These are phyloP conservation scores for Abramis brama DNA, from an alignment of 2,113 vertebrate genomes.

Conservation along the genomic window DNA sequence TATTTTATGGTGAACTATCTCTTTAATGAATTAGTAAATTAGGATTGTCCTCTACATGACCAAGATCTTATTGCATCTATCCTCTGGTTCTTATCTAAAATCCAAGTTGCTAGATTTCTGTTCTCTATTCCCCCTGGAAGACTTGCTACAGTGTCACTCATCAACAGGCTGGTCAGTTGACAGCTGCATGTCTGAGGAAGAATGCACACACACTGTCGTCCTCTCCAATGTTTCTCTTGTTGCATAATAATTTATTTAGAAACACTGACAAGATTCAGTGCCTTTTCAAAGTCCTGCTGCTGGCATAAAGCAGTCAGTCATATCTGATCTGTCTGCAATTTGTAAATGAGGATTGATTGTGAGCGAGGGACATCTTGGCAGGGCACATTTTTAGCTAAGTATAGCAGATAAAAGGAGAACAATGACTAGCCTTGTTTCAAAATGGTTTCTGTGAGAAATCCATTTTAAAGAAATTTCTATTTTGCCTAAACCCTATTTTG, in stretches of 20 bases:
- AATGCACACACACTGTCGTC: not conserved
- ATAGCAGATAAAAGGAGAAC: slow-evolving; percentile 6
- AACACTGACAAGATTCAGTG: not conserved
- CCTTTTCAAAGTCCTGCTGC: not conserved
- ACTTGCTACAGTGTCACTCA: slow-evolving; percentile 25
- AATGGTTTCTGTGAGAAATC: not conserved
- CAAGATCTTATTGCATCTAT: slow-evolving; percentile 5
- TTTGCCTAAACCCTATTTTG: slow-evolving; percentile 11
- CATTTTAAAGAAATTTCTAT: not conserved
- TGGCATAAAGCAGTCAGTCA: slow-evolving; percentile 18
- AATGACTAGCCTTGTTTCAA: slow-evolving; percentile 23
- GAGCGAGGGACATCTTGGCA: not conserved
- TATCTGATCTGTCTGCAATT: slow-evolving; percentile 2
- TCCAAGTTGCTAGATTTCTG: slow-evolving; percentile 11
- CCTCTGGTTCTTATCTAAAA: slow-evolving; percentile 19
- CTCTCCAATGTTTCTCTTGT: not conserved
- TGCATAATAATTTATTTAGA: not conserved
- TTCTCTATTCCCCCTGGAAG: not conserved
- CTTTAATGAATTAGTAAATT: not conserved
- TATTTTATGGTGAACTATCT: not conserved
- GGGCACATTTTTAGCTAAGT: not conserved
- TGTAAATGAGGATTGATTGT: slow-evolving; percentile 14
- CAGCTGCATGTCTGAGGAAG: slow-evolving; percentile 7
- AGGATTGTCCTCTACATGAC: not conserved
- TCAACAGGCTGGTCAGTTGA: slow-evolving; percentile 32